Base-by-base conservation (phyloP, 2,797 vertebrate genomes). In the Tinamus major region DNA sequence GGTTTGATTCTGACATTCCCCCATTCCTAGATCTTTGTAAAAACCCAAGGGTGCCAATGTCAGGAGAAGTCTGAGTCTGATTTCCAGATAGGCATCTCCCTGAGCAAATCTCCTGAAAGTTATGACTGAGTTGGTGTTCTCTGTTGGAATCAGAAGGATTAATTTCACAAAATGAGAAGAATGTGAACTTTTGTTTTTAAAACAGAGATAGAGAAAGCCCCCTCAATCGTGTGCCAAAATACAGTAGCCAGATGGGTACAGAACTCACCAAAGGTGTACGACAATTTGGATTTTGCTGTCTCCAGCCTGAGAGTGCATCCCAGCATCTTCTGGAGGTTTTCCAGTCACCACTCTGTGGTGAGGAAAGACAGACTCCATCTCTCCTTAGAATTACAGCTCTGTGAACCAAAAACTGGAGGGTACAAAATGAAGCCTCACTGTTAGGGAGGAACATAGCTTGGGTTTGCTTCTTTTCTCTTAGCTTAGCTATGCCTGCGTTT, bases 391-490 rank as follows among this genome's bases (percentile, higher is more conserved):
- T 11, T 23, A 64, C 35, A 35, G 17, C 20, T 85, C 39, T 79
- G 18, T 68, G 48, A 44, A 4, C 56, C 48, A 61, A 31, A 35
- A 77, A 35, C 15, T 51, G 53, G n/a, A 79, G 29, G 18, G 6
- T 21, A 1, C 5, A 76, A 75, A 37, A 13, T 44, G 33, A 84
- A 84, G 9, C 33, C 27, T 62, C 26, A 55, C 35, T 67, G 17
- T 77, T 51, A 59, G 39, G 46, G 53, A 56, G 53, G 12, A 56
- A 59, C 9, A 9, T n/a, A 46, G 39, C 77, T 39, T 53, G 39
- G 24, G 44, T 96, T 92, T 79, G 15, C 17, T 59, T 77, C 15
- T 85, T 65, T 67, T 92, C 7, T 33, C 94, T 84, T 76, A 71
- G 16, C 44, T 68, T 80, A 74, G 27, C 42, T 91, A 26, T 31